Evolutionary conservation across 2,113 vertebrate genomes (phyloP).

Genomic region (Lepus timidus): DNA sequence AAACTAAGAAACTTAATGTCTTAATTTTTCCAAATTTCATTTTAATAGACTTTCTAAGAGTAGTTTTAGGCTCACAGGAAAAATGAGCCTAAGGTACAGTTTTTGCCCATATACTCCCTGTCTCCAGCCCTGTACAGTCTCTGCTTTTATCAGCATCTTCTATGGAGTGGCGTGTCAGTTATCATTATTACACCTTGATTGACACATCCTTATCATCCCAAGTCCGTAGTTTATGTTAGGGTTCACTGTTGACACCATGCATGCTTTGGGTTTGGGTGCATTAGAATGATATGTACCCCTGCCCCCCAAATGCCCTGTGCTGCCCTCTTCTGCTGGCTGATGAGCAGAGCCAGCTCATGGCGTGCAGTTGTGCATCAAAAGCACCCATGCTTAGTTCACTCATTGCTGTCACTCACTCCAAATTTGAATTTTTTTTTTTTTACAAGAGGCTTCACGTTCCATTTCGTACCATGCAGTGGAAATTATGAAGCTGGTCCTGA

Average conservation of each 20-base stretch:
- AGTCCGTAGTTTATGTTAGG: background rate
- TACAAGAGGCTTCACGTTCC: background rate
- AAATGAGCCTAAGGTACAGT: background rate
- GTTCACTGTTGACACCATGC: too few species aligned
- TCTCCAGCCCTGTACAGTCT: background rate
- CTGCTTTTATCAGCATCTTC: background rate
- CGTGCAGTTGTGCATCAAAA: rapidly evolving
- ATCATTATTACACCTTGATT: background rate
- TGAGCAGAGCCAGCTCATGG: background rate
- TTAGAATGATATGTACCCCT: background rate
- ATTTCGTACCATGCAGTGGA: background rate
- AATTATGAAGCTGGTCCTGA: background rate
- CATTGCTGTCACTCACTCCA: background rate
- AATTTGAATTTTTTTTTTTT: background rate
- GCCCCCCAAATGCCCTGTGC: background rate
- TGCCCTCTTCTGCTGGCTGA: background rate
- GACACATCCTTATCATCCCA: background rate
- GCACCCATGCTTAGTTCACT: background rate
- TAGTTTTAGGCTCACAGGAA: background rate
- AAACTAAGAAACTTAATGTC: background rate
- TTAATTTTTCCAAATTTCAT: background rate
- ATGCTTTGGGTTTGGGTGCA: background rate
- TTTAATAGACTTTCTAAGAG: background rate
- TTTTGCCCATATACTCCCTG: background rate
- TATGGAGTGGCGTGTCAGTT: background rate